Conservation (phyloP, 2,797 vertebrate species). For the Antrozous pallidus region DNA sequence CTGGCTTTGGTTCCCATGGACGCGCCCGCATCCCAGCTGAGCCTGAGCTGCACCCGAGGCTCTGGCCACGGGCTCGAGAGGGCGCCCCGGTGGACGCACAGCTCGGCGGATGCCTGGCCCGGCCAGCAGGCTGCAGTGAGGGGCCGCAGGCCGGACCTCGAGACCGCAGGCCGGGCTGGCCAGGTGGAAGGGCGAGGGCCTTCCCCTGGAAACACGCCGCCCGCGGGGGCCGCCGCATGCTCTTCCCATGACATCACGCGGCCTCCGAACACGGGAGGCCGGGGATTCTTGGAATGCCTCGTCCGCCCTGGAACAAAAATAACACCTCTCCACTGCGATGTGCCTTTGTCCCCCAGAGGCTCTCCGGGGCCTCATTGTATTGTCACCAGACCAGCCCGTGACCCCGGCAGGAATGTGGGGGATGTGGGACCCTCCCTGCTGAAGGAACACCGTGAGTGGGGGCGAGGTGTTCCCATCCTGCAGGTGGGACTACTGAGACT, state of each 20-base stretch:
- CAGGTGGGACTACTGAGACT: background rate
- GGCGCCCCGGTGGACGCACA: accelerated
- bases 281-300: constrained; percentile 73
- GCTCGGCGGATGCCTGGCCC: background rate
- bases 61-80: background rate
- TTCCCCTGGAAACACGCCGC: constrained; percentile 46
- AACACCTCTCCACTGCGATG: constrained; percentile 32
- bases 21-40: background rate
- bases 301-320: constrained; percentile 71
- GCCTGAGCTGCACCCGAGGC: background rate
- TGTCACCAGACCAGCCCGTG: background rate
- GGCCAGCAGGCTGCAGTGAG: constrained; percentile 22
- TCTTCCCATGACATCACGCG: constrained; percentile 66
- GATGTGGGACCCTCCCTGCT: background rate
- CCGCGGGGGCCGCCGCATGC: background rate
- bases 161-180: background rate
- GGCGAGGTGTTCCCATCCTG: background rate
- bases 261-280: constrained; percentile 54
- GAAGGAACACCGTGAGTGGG: background rate
- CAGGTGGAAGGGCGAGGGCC: constrained; percentile 44
- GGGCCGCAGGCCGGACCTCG: background rate
- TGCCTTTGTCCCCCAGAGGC: constrained; percentile 56
- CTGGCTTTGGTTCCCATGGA: background rate
- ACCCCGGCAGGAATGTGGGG: background rate
- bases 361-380: constrained; percentile 11